These are phyloP conservation scores for Callionymus lyra DNA, from an alignment of 2,113 vertebrate species.

Conservation along the genomic window DNA sequence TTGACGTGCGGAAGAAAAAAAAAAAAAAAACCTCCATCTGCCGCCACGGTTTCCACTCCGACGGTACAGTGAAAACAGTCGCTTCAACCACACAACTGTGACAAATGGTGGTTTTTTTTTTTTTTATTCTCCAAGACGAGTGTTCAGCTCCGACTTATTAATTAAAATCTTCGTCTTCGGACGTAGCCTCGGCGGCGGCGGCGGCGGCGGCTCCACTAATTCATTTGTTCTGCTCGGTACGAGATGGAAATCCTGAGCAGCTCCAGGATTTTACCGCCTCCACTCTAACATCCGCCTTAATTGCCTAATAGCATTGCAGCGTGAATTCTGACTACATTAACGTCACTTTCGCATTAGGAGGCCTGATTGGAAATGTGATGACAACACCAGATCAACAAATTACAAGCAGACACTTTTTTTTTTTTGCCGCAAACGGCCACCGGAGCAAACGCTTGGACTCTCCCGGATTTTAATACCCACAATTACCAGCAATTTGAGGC, in stretches of 20 bases:
- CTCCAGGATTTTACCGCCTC: constrained; percentile 88
- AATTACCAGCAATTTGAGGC: constrained; percentile 94
- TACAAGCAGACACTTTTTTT: constrained; percentile 85
- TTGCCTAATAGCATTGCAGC: constrained; percentile 98
- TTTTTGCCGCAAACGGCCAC: constrained; percentile 81
- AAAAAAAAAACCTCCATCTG: neutral
- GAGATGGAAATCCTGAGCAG: constrained; percentile 76
- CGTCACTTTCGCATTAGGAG: constrained; percentile 90
- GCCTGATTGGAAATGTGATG: constrained; percentile 97
- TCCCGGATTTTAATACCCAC: constrained; percentile 92
- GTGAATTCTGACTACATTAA: constrained; percentile 90
- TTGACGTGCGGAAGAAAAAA: constrained; percentile 2
- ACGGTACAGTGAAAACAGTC: no score
- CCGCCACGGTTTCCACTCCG: neutral
- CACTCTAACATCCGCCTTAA: constrained; percentile 87
- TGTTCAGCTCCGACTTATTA: neutral
- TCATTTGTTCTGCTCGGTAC: constrained; percentile 86
- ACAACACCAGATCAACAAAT: constrained; percentile 95
- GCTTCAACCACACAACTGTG: no score
- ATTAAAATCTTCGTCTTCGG: no score
- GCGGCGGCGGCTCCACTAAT: constrained; percentile 64
- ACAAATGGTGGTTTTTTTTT: neutral
- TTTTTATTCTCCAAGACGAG: no score
- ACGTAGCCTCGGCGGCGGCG: no score
- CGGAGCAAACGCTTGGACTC: constrained; percentile 89